A percentile compares a stretch with the other conserved stretches of the same genome.
phyloP scores from a whole-genome alignment of 1,140 invertebrate genomes.

The Tribolium madens region DNA sequence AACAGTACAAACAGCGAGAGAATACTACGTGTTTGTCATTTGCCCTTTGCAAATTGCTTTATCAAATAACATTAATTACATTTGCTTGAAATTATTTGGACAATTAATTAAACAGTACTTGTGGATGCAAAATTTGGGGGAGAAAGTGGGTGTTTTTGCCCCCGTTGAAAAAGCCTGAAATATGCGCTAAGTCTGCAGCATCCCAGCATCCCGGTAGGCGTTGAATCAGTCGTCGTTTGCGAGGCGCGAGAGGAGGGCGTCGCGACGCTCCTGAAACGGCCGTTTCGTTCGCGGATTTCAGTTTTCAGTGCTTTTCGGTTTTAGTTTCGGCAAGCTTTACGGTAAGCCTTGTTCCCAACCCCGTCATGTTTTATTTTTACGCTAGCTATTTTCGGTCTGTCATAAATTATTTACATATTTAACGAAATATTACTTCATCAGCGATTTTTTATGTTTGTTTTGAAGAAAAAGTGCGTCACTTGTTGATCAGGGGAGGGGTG shows the following conservation, averaged over 20 bases:
- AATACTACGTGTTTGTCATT: neutral
- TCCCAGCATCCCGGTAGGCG: slow-evolving; percentile 34
- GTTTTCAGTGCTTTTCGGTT: neutral
- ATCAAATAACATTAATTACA: neutral
- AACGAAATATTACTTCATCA: too few species aligned
- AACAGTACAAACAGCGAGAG: neutral
- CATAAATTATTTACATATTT: too few species aligned
- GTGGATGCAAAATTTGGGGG: too few species aligned
- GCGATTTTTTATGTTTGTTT: too few species aligned
- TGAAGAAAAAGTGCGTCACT: too few species aligned
- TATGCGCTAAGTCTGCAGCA: slow-evolving; percentile 25
- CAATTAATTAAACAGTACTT: too few species aligned
- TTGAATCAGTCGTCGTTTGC: slow-evolving; percentile 21
- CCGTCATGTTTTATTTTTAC: too few species aligned
- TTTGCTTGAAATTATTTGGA: too few species aligned
- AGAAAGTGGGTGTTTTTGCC: too few species aligned
- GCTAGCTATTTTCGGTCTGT: too few species aligned
- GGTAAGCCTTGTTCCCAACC: too few species aligned
- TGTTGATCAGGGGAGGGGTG: too few species aligned
- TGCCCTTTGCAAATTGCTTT: neutral
- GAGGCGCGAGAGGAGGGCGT: slow-evolving; percentile 7
- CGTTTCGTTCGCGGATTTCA: neutral
- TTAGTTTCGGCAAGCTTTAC: neutral
- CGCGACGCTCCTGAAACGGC: slow-evolving; percentile 6
- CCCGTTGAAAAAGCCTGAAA: neutral